phyloP scores from a whole-genome alignment of 2,888 invertebrate species.

The Pardosa pseudoannulata region DNA sequence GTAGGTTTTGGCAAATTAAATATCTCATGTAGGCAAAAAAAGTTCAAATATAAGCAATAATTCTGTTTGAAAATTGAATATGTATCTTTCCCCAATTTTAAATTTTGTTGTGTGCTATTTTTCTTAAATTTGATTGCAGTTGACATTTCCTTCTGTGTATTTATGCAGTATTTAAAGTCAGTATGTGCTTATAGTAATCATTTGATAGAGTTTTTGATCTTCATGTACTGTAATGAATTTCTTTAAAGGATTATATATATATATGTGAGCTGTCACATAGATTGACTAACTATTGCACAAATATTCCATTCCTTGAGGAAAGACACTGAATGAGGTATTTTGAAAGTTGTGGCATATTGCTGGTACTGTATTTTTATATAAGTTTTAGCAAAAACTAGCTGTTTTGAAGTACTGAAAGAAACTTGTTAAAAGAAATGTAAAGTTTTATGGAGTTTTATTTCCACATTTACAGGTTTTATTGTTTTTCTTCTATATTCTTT shows the following conservation, averaged over 20 bases:
- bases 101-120: not conserved
- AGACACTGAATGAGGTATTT: conserved; percentile 1
- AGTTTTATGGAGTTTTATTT: not conserved
- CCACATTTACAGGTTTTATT: not conserved
- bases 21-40: not conserved
- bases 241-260: conserved; percentile 45
- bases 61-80: not conserved
- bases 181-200: conserved; percentile 53
- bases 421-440: not conserved
- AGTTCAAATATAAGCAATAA: not conserved
- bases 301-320: conserved; percentile 46
- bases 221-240: conserved; percentile 42
- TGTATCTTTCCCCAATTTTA: not conserved
- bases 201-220: conserved; percentile 60
- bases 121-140: conserved; percentile 1
- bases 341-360: not conserved
- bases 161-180: conserved; percentile 22
- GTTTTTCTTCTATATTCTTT: not conserved
- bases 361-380: conserved; percentile 14
- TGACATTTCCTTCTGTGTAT: conserved; percentile 36
- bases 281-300: conserved; percentile 57
- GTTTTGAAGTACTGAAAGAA: not conserved
- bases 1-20: not conserved
- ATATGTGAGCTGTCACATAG: conserved; percentile 43
- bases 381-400: not conserved